These are phyloP conservation scores for Diadumene lineata DNA, from an alignment of 92 coral and sea anemone genomes.

Conservation along the genomic window DNA sequence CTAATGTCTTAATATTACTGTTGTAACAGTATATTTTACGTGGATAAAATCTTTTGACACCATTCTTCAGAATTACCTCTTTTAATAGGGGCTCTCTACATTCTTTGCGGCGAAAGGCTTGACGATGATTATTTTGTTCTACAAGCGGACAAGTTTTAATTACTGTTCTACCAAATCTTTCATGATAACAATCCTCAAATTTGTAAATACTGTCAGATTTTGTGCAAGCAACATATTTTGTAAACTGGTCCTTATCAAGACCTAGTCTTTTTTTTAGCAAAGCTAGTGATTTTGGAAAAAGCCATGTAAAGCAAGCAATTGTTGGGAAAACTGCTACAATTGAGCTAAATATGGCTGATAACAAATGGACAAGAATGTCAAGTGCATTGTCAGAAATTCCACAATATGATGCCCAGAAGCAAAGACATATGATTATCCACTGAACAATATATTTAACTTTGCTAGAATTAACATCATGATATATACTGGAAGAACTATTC, in stretches of 20 bases:
- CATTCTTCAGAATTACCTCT: conserved; percentile 54
- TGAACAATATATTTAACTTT: conserved; percentile 31
- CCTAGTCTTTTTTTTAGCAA: conserved; percentile 51
- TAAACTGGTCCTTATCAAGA: conserved; percentile 47
- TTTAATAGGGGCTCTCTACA: conserved; percentile 55
- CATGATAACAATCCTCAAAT: conserved; percentile 53
- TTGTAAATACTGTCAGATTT: conserved; percentile 54
- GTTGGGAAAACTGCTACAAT: conserved; percentile 5
- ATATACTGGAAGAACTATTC: too few relatives aligned
- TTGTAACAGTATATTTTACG: conserved; percentile 60
- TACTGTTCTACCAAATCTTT: conserved; percentile 29
- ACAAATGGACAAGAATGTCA: conserved; percentile 54
- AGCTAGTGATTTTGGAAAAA: conserved; percentile 46
- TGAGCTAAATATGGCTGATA: conserved; percentile 44
- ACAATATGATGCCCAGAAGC: conserved; percentile 73
- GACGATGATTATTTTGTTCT: conserved; percentile 54
- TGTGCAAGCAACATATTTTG: conserved; percentile 68
- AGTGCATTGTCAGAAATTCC: conserved; percentile 65
- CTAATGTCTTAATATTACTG: conserved; percentile 38
- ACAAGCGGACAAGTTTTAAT: conserved; percentile 42
- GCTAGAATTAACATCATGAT: background rate
- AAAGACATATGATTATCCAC: conserved; percentile 56
- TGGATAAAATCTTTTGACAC: conserved; percentile 47
- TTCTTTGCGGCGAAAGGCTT: conserved; percentile 48
- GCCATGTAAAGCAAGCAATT: background rate